A percentile compares a stretch with the other conserved stretches of the same genome.
Conservation (phyloP, 2,797 vertebrate species). For the Geotrypetes seraphini region DNA sequence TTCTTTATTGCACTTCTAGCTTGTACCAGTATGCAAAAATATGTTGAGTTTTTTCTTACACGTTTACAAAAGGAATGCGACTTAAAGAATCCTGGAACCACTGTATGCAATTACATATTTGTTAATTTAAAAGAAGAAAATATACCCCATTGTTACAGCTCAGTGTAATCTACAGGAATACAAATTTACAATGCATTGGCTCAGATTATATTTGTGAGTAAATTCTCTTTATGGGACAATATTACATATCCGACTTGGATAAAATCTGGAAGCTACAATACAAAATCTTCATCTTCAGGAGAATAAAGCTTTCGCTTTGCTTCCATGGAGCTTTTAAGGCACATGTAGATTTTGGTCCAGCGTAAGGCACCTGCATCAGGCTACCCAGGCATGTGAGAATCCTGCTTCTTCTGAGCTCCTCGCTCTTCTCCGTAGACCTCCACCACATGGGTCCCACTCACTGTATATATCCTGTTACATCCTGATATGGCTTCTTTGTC, state of each 20-base stretch:
- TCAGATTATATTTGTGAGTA: not conserved
- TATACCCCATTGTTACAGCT: not conserved
- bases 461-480: not conserved
- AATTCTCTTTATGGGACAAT: not conserved
- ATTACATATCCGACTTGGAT: conserved; percentile 1
- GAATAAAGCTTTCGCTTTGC: no score
- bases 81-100: conserved; percentile 2
- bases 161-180: not conserved
- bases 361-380: not conserved
- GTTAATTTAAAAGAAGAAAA: not conserved
- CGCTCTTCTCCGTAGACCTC: conserved; percentile 23
- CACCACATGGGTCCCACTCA: conserved; percentile 12
- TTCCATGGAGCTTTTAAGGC: conserved; percentile 37
- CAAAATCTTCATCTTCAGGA: conserved; percentile 14
- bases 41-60: conserved; percentile 14
- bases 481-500: accelerated
- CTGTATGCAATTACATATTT: not conserved
- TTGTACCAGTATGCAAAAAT: conserved; percentile 26
- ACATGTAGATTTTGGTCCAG: conserved; percentile 32
- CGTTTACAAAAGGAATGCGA: conserved; percentile 18
- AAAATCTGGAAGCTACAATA: conserved; percentile 7
- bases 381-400: conserved; percentile 29
- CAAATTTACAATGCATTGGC: not conserved
- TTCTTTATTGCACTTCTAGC: conserved; percentile 20
- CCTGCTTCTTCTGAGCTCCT: conserved; percentile 1